phyloP scores from a whole-genome alignment of 2,797 vertebrate species.

The Chromis chromis region DNA sequence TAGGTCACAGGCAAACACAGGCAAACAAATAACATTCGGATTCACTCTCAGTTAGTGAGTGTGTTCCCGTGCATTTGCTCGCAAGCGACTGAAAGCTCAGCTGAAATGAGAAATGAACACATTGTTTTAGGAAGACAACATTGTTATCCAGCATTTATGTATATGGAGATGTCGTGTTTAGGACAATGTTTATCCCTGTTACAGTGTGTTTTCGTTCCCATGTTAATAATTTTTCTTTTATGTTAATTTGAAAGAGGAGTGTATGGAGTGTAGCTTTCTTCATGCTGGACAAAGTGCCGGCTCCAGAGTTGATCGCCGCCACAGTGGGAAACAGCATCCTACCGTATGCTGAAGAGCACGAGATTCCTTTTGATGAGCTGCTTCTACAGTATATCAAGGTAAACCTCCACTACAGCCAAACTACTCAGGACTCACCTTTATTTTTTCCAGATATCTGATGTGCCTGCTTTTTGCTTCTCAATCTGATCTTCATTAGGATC shows the following conservation, averaged over 20 bases:
- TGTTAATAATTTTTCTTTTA: not conserved
- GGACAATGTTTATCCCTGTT: not conserved
- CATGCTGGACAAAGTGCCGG: slow-evolving; percentile 95
- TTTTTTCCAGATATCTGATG: not conserved
- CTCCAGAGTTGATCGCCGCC: slow-evolving; percentile 91
- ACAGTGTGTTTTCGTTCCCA: not conserved
- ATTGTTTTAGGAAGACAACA: too few relatives aligned
- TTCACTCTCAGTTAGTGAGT: too few relatives aligned
- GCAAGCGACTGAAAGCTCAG: too few relatives aligned
- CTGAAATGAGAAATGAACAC: too few relatives aligned
- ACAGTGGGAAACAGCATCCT: slow-evolving; percentile 87
- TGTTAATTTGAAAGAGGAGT: slow-evolving; percentile 84
- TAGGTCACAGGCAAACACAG: not conserved
- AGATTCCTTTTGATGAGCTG: slow-evolving; percentile 89
- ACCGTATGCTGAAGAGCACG: slow-evolving; percentile 89
- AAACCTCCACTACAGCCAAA: slow-evolving; percentile 1
- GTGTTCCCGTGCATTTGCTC: too few relatives aligned
- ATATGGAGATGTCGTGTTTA: too few relatives aligned
- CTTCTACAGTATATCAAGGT: slow-evolving; percentile 96
- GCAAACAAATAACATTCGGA: not conserved
- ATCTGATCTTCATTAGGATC: slow-evolving; percentile 83
- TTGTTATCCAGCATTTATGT: too few relatives aligned
- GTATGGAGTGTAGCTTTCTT: slow-evolving; percentile 90
- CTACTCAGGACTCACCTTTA: not conserved
- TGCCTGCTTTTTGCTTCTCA: not conserved